Evolutionary conservation across 2,888 invertebrate species (phyloP), one percentile per base, ranked within the genome.

Genomic region (Achlya flavicornis): DNA sequence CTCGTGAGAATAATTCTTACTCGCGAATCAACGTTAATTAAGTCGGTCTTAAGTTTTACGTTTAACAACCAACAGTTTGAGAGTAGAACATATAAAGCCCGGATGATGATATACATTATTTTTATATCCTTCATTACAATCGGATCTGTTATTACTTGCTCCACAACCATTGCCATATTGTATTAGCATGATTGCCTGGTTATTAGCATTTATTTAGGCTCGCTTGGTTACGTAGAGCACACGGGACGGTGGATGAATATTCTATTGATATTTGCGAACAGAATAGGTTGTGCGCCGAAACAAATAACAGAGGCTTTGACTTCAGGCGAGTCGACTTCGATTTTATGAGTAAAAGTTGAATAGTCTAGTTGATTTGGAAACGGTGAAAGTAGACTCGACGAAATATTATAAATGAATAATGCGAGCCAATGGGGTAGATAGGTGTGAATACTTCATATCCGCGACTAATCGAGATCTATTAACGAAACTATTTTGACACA

Each of bases 131-230:
- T 10, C 38, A 38, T 8, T 12, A 57, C 10, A 12, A 43, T 60
- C 0, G 26, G 26, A 26, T 26, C 53, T 76, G 73, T 69, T 64
- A 38, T 72, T 61, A 66, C 67, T 86, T 84, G 74, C 32, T 70
- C 81, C 84, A 80, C 63, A 72, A 63, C 43, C 63, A 78, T 76
- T 81, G 77, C 81, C 82, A 84, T 87, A 88, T 86, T 85, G 85
- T 87, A 86, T 89, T 88, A 90, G 86, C 86, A 90, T 88, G 89
- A 90, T 90, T 90, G 87, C 84, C 73, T 73, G 81, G 86, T 87
- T 89, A 90, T 89, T 88, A 89, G 88, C 89, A 90, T 90, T 90
- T 89, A 87, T 90, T 91, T 87, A 85, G 86, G 85, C 80, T 80
- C 72, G 85, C 80, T 83, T 88, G 85, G 85, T 87, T 87, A 87